Base-by-base conservation (phyloP, 2,888 invertebrate genomes). In the Agriotes lineatus region DNA sequence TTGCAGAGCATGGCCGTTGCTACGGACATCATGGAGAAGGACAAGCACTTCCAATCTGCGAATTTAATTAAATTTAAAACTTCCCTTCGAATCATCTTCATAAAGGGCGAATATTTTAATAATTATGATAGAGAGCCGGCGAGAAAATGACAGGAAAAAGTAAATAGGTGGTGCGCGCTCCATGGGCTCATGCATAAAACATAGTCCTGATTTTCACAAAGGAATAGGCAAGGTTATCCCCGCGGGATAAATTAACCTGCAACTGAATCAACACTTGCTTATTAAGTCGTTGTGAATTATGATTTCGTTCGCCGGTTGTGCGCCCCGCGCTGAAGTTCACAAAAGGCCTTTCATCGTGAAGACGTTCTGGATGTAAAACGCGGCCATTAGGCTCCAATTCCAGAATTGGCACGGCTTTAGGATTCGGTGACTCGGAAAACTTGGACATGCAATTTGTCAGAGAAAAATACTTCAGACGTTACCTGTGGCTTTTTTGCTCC, bases 1-100 rank as follows among this genome's bases (percentile, higher is more conserved):
- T 98, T 98, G 86, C 97, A 97, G 76, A 98, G 87, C 95, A 97
- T 97, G 37, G 97, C 97, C 65, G 94, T 89, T 50, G 94, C 90
- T 62, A 96, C 93, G 78, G 94, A 92, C 52, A 90, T 85, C 81
- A 93, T 91, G 73, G 96, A 94, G 59, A 91, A 86, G 45, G 90
- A 87, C 76, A 97, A 86, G 79, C 90, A 90, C 66, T 89, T 87
- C 96, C 96, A 97, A 74, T 91, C 93, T 93, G 37, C 22, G 56
- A 58, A 44, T 44, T 44, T 14, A 44, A 3, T 44, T 18, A 7
- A 44, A 44, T 14, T 44, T 12, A 2, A 44, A 44, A 44, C 16
- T 1, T 44, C 7, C 44, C 7, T 9, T n/a, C 44, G 10, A n/a
- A 33, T 33, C 33, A 9, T 6, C 33, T 6, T 9, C 6, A 33